Conservation (phyloP, 2,797 vertebrate genomes). For the Florisuga fusca region DNA sequence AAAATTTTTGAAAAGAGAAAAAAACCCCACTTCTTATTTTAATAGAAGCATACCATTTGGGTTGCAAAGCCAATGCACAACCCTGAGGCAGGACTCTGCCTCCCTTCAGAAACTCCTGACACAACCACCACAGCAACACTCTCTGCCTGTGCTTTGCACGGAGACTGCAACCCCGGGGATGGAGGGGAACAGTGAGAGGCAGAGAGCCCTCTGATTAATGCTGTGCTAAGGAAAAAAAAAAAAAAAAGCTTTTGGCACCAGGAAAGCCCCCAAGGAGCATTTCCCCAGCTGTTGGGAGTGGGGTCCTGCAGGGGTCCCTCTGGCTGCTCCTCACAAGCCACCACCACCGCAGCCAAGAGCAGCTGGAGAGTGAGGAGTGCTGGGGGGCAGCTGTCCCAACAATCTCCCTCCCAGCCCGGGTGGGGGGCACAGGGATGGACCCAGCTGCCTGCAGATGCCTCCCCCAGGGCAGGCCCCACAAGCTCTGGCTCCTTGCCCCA, state of each 20-base stretch:
- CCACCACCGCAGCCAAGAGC: not conserved
- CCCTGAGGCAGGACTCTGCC: rapidly evolving
- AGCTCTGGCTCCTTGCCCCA: not conserved
- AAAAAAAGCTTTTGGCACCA: not conserved
- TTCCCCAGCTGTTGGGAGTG: not conserved
- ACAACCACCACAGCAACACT: rapidly evolving
- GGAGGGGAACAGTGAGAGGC: not conserved
- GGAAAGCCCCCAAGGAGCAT: not conserved
- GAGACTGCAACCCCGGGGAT: not conserved
- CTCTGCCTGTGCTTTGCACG: rapidly evolving
- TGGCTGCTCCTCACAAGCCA: not conserved
- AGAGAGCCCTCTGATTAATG: not conserved
- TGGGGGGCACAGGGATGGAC: not conserved
- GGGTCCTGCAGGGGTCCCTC: not conserved
- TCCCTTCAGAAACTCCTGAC: not conserved
- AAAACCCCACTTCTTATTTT: not conserved
- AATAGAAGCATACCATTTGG: not conserved
- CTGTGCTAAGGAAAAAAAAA: not conserved
- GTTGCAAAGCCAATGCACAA: not conserved
- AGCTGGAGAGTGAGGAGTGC: not conserved
- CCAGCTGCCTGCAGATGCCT: slow-evolving; percentile 25
- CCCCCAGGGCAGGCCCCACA: not conserved
- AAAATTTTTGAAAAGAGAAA: not conserved
- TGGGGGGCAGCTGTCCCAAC: slow-evolving; percentile 27
- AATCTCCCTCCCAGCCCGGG: not conserved